phyloP scores from a whole-genome alignment of 1,140 invertebrate genomes.

The Euschistus heros region DNA sequence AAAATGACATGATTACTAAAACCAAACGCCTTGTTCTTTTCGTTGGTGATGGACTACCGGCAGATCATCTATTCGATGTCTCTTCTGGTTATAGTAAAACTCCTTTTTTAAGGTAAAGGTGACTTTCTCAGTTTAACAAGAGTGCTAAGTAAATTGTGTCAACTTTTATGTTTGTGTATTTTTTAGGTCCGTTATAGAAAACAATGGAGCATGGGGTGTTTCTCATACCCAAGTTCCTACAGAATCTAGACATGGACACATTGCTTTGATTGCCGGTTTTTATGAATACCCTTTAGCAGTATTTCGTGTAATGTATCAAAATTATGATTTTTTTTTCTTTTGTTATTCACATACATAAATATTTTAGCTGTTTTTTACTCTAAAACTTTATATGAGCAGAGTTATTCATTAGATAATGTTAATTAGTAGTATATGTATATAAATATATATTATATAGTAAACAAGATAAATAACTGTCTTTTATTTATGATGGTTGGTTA shows the following conservation, averaged over 20 bases:
- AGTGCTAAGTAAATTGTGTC: too few species aligned
- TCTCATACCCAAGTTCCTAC: constrained; percentile 92
- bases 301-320: constrained; percentile 47
- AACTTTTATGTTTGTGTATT: not conserved
- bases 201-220: constrained; percentile 70
- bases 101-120: constrained; percentile 2
- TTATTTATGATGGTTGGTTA: too few species aligned
- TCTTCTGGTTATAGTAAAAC: constrained; percentile 32
- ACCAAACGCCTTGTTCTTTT: constrained; percentile 73
- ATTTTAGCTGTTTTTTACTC: too few species aligned
- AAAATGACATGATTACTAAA: constrained; percentile 46
- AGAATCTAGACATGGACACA: constrained; percentile 94
- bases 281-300: constrained; percentile 98
- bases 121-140: too few species aligned
- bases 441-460: too few species aligned
- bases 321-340: too few species aligned
- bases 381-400: too few species aligned
- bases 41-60: constrained; percentile 78
- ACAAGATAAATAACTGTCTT: too few species aligned
- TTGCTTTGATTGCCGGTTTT: constrained; percentile 87
- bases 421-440: too few species aligned
- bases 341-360: too few species aligned
- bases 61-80: constrained; percentile 52
- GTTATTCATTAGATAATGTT: too few species aligned
- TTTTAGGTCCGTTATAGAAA: constrained; percentile 24